Evolutionary conservation across 2,888 invertebrate species (phyloP).

Genomic region (Ormyrus pomaceus): DNA sequence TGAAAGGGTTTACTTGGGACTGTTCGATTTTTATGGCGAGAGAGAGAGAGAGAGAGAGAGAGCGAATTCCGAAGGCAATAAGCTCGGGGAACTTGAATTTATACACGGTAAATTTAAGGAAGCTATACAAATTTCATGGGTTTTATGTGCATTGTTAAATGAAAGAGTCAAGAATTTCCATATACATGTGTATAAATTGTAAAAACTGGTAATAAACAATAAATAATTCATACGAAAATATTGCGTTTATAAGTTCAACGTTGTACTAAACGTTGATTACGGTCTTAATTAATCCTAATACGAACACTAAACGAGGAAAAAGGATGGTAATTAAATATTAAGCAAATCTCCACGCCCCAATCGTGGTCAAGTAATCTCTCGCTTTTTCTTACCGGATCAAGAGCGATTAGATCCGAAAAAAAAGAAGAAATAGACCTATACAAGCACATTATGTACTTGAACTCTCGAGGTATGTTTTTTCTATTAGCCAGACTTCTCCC

Average conservation of each 20-base stretch:
- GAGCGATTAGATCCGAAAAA: too few species aligned
- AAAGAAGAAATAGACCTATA: neutral
- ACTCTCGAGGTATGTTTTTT: neutral
- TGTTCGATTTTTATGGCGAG: slow-evolving; percentile 67
- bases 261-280: too few species aligned
- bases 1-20: slow-evolving; percentile 63
- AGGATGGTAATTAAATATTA: too few species aligned
- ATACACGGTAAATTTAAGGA: neutral
- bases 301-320: too few species aligned
- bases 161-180: neutral
- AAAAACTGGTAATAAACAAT: too few species aligned
- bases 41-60: neutral
- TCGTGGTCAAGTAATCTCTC: too few species aligned
- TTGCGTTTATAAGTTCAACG: too few species aligned
- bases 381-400: too few species aligned
- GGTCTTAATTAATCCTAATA: too few species aligned
- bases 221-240: too few species aligned
- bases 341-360: too few species aligned
- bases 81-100: neutral
- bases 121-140: neutral
- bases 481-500: neutral
- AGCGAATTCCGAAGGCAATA: neutral
- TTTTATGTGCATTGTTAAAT: neutral
- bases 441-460: neutral
- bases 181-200: too few species aligned